Conservation (phyloP, 1,140 invertebrate species). For the Aphaenogaster floridana region DNA sequence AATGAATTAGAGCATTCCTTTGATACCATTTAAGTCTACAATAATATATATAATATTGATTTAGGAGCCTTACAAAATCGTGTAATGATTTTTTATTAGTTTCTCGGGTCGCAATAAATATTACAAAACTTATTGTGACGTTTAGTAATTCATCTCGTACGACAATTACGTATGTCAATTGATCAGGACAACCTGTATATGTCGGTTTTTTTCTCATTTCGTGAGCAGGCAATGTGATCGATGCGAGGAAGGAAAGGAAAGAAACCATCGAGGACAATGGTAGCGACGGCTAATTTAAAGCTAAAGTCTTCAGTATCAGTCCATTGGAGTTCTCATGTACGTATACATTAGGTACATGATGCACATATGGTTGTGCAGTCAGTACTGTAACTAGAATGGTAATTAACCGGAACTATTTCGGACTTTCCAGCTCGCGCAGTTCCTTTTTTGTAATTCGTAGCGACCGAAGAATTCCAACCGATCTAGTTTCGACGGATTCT, state of each 20-base stretch:
- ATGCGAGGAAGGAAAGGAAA: constrained; percentile 15
- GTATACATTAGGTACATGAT: constrained; percentile 36
- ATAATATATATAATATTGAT: neutral
- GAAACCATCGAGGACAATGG: constrained; percentile 2
- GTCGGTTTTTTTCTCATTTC: neutral
- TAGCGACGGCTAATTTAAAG: constrained; percentile 61
- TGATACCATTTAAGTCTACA: neutral
- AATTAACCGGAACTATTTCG: constrained; percentile 41
- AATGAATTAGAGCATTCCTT: neutral
- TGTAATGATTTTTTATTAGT: neutral
- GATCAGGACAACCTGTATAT: neutral
- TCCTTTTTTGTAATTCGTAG: neutral
- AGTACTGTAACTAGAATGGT: constrained; percentile 62
- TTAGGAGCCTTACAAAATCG: neutral
- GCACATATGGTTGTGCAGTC: constrained; percentile 4
- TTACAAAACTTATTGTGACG: constrained; percentile 25
- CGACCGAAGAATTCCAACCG: neutral
- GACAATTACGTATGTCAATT: constrained; percentile 13
- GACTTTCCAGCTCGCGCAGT: neutral
- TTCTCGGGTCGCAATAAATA: constrained; percentile 5
- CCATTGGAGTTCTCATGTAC: constrained; percentile 61
- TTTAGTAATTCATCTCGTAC: neutral
- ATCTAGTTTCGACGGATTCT: constrained; percentile 15
- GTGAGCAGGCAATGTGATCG: neutral
- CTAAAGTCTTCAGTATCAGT: constrained; percentile 73